Evolutionary conservation across 2,888 invertebrate genomes (phyloP), one percentile per base, ranked within the genome.

Genomic region (Tiphia femorata): DNA sequence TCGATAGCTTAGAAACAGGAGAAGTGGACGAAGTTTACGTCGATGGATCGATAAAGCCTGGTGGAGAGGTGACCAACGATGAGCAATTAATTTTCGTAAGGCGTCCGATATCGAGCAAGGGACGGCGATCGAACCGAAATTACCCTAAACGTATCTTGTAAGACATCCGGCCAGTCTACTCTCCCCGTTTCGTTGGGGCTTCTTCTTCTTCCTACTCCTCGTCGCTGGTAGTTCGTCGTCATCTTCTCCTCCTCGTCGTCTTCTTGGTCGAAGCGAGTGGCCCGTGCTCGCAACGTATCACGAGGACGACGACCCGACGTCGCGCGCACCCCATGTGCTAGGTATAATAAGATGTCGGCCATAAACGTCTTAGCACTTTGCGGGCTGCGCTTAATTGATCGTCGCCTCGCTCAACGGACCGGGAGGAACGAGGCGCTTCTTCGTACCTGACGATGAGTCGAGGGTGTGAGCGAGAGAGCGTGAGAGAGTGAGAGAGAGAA

Each of bases 301-400:
- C 21, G 61, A 67, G 74, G 73, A 48, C 75, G 63, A 73, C 72
- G 75, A 75, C 72, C 68, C 59, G 49, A 19, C 49, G 47, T 48
- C 57, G 49, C 49, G 43, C 27, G 49, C 58, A 57, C 60, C 62
- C 62, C 48, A 35, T 58, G 52, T 33, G 57, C 65, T 42, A 46
- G 42, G 70, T 75, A 77, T 77, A 77, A 79, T 78, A 78, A 79
- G 79, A 79, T 75, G 77, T 78, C 78, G 74, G 74, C 74, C 78
- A 77, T 79, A 78, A 79, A 79, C 79, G 79, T 79, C 79, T 79
- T 78, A 79, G 76, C 79, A 79, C 79, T 79, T 79, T 73, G 74
- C 74, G 71, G 79, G 79, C 70, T 79, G 76, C 79, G 75, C 73
- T 79, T 79, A 79, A 79, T 79, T 79, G 78, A 79, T 78, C 76